Evolutionary conservation across 2,888 invertebrate species (phyloP), one percentile per base, ranked within the genome.

Genomic region (Leptopilina drosophilae): DNA sequence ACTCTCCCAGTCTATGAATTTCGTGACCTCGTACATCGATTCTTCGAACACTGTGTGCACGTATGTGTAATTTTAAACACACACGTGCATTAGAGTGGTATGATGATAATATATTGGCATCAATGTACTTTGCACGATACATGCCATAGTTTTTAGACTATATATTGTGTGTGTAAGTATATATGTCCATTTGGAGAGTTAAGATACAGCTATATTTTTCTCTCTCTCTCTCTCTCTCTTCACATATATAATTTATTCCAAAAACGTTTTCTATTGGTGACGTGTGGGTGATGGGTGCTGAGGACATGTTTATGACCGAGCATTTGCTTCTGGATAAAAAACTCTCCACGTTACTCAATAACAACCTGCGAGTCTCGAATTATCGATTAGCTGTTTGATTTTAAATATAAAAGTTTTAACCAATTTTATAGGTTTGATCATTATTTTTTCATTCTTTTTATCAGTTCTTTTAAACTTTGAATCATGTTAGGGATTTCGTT

Each of bases 1-100:
- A 56, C 78, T 80, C 78, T 80, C 82, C 77, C 64, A 77, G 77
- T 81, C 84, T 83, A 84, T 81, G 83, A 86, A 84, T 84, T 85
- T 85, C 82, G 82, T 84, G 85, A 84, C 85, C 85, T 85, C 86
- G 82, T 80, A 82, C 75, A 84, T 83, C 82, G 85, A 84, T 86
- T 85, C 83, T 81, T 73, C 84, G 83, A 84, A 87, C 83, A 67
- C 78, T 64, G 77, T 69, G 78, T 82, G 69, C 79, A 76, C 64
- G 78, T 69, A 26, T 77, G 78, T 69, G 15, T 77, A 82, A 78
- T 76, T 82, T 81, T 81, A 81, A 83, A 78, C 64, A 2, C 64
- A 2, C 65, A 20, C 66, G 6, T 56, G 15, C 67, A 69, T 69
- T 56, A 46, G 33, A 15, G 26, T 26, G 8, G 8, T 42, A 59